Conservation (phyloP, 2,113 vertebrate genomes). For the Oreotrochilus melanogaster region DNA sequence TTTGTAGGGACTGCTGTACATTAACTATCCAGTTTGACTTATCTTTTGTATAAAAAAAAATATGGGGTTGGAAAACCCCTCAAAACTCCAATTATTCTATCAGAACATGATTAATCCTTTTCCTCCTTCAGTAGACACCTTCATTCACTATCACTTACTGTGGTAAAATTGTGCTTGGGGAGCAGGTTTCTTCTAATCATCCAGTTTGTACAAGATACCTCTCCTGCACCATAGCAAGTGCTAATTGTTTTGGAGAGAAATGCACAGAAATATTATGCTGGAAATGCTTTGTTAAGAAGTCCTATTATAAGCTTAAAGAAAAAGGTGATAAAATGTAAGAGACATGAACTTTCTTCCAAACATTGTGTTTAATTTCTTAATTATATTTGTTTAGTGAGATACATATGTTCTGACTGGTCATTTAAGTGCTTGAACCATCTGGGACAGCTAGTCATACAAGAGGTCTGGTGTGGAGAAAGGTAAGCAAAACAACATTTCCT, state of each 20-base stretch:
- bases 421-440: neutral
- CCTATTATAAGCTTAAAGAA: neutral
- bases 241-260: neutral
- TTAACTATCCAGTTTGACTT: neutral
- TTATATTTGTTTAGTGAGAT: neutral
- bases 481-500: neutral
- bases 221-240: neutral
- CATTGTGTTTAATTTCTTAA: neutral
- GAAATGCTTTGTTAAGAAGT: neutral
- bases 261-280: neutral
- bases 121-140: neutral
- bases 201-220: neutral
- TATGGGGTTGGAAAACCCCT: accelerated
- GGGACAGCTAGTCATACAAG: neutral
- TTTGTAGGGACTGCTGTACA: neutral
- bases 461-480: neutral
- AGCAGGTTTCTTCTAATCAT: neutral
- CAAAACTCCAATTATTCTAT: neutral
- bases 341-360: neutral
- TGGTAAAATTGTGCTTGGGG: neutral
- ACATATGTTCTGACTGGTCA: neutral
- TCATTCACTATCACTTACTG: neutral
- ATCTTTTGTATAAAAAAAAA: neutral
- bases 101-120: neutral
- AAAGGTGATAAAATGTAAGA: neutral